phyloP scores from a whole-genome alignment of 1,140 invertebrate genomes.

The Sinella curviseta region DNA sequence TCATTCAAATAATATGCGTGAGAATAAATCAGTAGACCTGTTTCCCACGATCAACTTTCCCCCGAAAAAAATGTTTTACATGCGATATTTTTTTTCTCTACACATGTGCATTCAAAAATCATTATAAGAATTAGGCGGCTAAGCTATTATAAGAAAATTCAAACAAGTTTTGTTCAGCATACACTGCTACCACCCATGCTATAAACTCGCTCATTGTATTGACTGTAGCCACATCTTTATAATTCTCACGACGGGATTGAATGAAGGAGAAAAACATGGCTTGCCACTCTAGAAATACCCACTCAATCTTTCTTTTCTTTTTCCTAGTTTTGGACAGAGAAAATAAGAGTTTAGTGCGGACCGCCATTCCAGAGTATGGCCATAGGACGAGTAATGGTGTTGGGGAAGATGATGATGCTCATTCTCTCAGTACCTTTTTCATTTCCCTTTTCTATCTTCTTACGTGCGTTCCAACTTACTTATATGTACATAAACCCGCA shows the following conservation, averaged over 20 bases:
- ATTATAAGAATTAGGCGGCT: background rate
- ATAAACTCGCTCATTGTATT: too few species aligned
- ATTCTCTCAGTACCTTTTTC: too few species aligned
- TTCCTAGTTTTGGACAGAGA: background rate
- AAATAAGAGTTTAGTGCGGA: background rate
- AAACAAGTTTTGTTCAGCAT: background rate
- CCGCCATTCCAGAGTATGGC: background rate
- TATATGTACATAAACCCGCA: too few species aligned
- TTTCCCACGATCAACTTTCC: background rate
- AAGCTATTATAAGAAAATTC: background rate
- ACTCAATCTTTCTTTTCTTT: constrained; percentile 9
- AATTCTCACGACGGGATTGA: background rate
- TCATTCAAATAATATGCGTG: too few species aligned
- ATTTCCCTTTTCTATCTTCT: too few species aligned
- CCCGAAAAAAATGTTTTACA: background rate
- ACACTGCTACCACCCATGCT: background rate
- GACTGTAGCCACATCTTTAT: background rate
- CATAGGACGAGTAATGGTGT: too few species aligned
- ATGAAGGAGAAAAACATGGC: background rate
- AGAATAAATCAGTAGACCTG: too few species aligned
- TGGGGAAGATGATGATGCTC: too few species aligned
- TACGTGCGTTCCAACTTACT: too few species aligned
- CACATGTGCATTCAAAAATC: background rate
- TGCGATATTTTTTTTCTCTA: too few species aligned
- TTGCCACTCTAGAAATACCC: background rate